A percentile compares a stretch with the other conserved stretches of the same genome.
Evolutionary conservation across 1,140 invertebrate species (phyloP).

Genomic region (Anastrepha obliqua): DNA sequence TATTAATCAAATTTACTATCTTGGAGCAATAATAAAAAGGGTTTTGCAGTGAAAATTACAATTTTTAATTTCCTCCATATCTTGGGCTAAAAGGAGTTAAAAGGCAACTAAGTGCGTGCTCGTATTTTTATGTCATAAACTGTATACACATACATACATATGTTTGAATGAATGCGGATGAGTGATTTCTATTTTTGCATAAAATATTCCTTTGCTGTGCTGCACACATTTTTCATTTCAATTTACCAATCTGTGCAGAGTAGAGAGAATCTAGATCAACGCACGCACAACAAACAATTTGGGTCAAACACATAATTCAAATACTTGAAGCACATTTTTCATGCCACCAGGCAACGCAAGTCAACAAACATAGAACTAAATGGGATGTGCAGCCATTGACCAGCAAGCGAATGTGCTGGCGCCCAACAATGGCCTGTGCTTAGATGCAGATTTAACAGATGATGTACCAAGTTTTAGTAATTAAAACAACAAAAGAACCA

Average conservation of each 20-base stretch:
- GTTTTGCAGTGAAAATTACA: no score
- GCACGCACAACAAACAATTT: slow-evolving; percentile 36
- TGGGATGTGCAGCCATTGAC: not conserved
- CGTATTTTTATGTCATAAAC: no score
- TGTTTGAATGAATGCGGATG: not conserved
- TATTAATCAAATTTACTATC: no score
- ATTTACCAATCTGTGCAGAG: slow-evolving; percentile 33
- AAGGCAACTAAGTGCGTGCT: no score
- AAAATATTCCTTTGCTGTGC: not conserved
- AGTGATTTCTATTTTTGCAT: no score
- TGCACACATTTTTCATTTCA: slow-evolving; percentile 32
- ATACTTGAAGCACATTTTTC: slow-evolving; percentile 46
- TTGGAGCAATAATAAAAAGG: no score
- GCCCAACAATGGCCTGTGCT: no score
- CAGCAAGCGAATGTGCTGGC: not conserved
- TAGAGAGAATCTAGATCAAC: not conserved
- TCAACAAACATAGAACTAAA: not conserved
- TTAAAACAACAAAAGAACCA: no score
- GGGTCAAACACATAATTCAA: slow-evolving; percentile 46
- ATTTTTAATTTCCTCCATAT: no score
- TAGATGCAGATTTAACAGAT: no score
- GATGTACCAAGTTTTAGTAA: no score
- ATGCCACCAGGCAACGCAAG: slow-evolving; percentile 2
- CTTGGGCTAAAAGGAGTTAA: no score
- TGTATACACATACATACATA: not conserved